Base-by-base conservation (phyloP, 2,888 invertebrate genomes). In the Monoplex corrugatus region DNA sequence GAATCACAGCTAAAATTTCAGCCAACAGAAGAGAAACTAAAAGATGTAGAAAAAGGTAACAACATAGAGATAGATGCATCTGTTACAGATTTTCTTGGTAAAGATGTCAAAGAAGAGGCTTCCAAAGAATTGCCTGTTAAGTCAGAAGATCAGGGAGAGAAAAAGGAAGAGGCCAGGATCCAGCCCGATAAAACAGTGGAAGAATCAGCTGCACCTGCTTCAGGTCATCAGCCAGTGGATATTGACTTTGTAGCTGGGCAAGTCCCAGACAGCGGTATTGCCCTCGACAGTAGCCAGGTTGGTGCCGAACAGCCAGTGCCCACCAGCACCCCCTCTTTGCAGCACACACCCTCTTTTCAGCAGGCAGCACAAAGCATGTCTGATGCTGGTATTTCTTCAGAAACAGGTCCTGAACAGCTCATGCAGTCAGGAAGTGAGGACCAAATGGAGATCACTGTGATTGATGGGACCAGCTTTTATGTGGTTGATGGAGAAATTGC, bases 381-480 rank as follows among this genome's bases (percentile, higher is more conserved):
- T 44, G 40, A n/a, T 13, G 32, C 63, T 10, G 38, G 50, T 72
- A 50, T 19, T 8, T 63, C 35, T 13, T n/a, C 68, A 6, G 44
- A 43, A 28, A 35, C 35, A 28, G 13, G 23, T n/a, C n/a, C n/a
- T n/a, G n/a, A n/a, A n/a, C n/a, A n/a, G n/a, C n/a, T n/a, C 82
- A 32, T 13, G 10, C 44, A 40, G 68, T 2, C 43, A 40, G 88
- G 16, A n/a, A 40, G 32, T 68, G 83, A 44, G 23, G 68, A 87
- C 32, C 35, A 68, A 44, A 45, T n/a, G 5, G 38, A 50, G 28
- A 89, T 87, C 32, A 87, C 72, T 2, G 32, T 86, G 10, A 50
- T 89, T 10, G 88, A 88, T 83, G 88, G 88, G 19, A 88, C 88
- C 1, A 83, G 82, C 38, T 88, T 88, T 40, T 83, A 83, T 38